Evolutionary conservation across 1,140 invertebrate genomes (phyloP).

Genomic region (Panulirus ornatus): DNA sequence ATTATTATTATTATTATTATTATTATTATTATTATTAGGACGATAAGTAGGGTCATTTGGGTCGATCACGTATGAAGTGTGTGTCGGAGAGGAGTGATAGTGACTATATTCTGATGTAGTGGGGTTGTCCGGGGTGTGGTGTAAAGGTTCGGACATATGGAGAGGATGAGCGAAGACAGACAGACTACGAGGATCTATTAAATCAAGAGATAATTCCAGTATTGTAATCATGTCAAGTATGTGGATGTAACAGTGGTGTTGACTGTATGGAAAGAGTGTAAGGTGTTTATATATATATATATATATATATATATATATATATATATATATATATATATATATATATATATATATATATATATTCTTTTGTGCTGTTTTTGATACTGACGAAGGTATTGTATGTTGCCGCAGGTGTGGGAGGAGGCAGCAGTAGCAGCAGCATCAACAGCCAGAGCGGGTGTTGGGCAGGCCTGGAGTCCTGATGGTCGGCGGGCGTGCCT

Average conservation of each 20-base stretch:
- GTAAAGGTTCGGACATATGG: too few species aligned
- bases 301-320: not conserved
- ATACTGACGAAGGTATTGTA: not conserved
- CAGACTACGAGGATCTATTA: not conserved
- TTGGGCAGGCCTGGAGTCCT: constrained; percentile 54
- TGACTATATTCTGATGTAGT: not conserved
- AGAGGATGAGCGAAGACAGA: too few species aligned
- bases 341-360: constrained; percentile 21
- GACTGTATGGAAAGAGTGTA: not conserved
- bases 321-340: not conserved
- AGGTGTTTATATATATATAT: not conserved
- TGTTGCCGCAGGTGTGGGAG: not conserved
- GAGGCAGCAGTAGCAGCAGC: constrained; percentile 21
- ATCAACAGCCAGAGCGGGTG: not conserved
- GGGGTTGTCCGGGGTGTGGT: not conserved
- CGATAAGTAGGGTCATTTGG: too few species aligned
- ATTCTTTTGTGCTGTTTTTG: not conserved
- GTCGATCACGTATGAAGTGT: too few species aligned
- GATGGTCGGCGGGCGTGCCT: constrained; percentile 48
- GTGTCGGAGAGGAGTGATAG: not conserved
- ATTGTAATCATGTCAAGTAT: not conserved
- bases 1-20: too few species aligned
- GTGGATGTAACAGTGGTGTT: not conserved
- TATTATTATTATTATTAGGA: too few species aligned
- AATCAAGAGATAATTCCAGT: not conserved